phyloP scores from a whole-genome alignment of 1,140 invertebrate genomes.

The Daktulosphaira vitifoliae region DNA sequence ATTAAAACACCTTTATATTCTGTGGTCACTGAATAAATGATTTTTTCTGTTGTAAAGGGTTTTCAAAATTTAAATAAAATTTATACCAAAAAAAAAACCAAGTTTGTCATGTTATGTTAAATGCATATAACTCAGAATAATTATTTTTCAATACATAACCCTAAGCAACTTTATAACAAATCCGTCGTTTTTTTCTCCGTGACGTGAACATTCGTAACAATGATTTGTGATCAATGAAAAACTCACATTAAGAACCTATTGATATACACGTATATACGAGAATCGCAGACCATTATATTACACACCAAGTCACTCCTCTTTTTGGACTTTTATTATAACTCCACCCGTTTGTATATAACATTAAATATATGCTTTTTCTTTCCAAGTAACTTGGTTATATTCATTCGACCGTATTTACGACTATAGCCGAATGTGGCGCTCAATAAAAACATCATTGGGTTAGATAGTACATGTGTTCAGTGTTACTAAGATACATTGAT shows the following conservation, averaged over 20 bases:
- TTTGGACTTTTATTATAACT: constrained; percentile 33
- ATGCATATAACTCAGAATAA: too few relatives aligned
- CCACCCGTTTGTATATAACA: neutral
- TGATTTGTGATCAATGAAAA: constrained; percentile 21
- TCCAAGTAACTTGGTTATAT: constrained; percentile 24
- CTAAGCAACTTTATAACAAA: too few relatives aligned
- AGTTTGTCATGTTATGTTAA: too few relatives aligned
- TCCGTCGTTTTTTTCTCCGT: neutral
- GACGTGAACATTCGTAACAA: neutral
- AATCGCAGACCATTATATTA: constrained; percentile 11
- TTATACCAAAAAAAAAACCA: too few relatives aligned
- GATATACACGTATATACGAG: constrained; percentile 3
- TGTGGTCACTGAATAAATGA: too few relatives aligned
- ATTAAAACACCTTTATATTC: too few relatives aligned
- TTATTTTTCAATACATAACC: too few relatives aligned
- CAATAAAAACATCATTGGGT: constrained; percentile 10
- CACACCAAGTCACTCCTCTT: constrained; percentile 23
- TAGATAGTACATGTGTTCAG: constrained; percentile 5
- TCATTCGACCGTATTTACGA: constrained; percentile 26
- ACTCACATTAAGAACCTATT: constrained; percentile 24
- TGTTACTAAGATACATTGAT: constrained; percentile 6
- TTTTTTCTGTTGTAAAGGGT: too few relatives aligned
- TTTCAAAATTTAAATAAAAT: too few relatives aligned
- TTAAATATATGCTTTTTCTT: constrained; percentile 19
- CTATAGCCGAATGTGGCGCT: neutral